Evolutionary conservation across 2,113 vertebrate species (phyloP), one percentile per base, ranked within the genome.

Genomic region (Solea senegalensis): DNA sequence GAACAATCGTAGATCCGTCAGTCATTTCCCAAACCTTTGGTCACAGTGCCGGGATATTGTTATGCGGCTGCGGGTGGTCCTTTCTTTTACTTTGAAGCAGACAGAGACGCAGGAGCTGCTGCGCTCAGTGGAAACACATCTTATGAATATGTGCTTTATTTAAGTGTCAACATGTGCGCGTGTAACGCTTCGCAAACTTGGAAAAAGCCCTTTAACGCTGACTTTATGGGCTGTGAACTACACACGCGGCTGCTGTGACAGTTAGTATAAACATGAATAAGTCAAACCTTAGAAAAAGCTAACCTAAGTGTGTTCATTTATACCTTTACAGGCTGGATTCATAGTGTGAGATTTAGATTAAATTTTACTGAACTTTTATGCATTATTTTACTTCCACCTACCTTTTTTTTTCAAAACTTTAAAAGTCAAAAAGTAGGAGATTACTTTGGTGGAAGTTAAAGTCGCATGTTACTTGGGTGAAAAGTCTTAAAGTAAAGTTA

Each of bases 31-130:
- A 70, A 64, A 14, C 10, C 49, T 67, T 46, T 62, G 28, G 34
- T 58, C 55, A 68, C 64, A 48, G 13, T 68, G 14, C 70, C 48
- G 46, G 63, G 54, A 27, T 65, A 66, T 82, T 79, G 79, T 85
- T 52, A 60, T 73, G 58, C 65, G 39, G 10, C 41, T 28, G 65
- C 65, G 60, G 78, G 71, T 65, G 86, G 69, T 70, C 81, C 14
- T 12, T 21, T 0, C 2, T 2, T 11, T 12, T 51, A 15, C 52
- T 65, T 62, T 70, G 59, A 81, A 26, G 15, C 9, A 6, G 0
- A 15, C 10, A 13, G 45, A 48, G 45, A 14, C 11, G 45, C 45
- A 48, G 45, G 45, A 48, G 45, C 39, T 43, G 11, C 50, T 15
- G 26, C 46, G 34, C 4, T 3, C 21, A 40, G 16, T 34, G 34